Conservation (phyloP, 2,113 vertebrate species). For the Murina feae region DNA sequence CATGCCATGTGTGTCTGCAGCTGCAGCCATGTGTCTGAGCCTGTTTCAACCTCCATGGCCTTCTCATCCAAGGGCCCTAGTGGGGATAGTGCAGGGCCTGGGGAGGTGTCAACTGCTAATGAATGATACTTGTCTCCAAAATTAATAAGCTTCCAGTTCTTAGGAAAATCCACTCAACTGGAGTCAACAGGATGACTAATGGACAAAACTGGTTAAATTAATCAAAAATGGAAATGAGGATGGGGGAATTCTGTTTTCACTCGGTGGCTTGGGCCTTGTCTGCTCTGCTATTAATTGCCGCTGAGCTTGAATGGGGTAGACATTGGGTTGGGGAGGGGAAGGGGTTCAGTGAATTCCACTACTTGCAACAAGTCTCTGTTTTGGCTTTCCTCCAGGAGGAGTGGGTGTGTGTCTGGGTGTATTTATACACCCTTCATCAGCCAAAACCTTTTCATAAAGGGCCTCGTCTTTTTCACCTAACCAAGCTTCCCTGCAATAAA, state of each 20-base stretch:
- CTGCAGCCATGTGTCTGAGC: not conserved
- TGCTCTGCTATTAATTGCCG: slow-evolving; percentile 43
- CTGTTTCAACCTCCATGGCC: not conserved
- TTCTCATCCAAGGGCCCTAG: not conserved
- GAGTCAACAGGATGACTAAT: slow-evolving; percentile 66
- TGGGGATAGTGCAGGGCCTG: not conserved
- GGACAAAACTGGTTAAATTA: slow-evolving; percentile 67
- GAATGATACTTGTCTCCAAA: slow-evolving; percentile 47
- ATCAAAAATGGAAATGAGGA: slow-evolving; percentile 72
- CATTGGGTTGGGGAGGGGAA: not conserved
- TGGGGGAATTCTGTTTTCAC: slow-evolving; percentile 60
- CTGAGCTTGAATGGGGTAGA: slow-evolving; percentile 53
- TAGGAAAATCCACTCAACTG: slow-evolving; percentile 49
- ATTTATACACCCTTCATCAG: slow-evolving; percentile 53
- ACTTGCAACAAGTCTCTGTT: slow-evolving; percentile 44
- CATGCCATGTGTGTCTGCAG: not conserved
- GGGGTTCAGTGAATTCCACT: slow-evolving; percentile 22
- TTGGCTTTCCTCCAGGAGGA: slow-evolving; percentile 29
- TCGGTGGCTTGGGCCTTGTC: slow-evolving; percentile 5
- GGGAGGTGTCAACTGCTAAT: slow-evolving; percentile 48
- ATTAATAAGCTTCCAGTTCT: slow-evolving; percentile 63
- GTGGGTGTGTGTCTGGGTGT: not conserved
- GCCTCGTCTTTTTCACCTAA: slow-evolving; percentile 43
- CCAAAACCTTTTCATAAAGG: slow-evolving; percentile 55
- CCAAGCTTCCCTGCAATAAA: slow-evolving; percentile 40